These are phyloP conservation scores for Pheosia gnoma DNA, from an alignment of 2,888 invertebrate genomes.

Conservation along the genomic window DNA sequence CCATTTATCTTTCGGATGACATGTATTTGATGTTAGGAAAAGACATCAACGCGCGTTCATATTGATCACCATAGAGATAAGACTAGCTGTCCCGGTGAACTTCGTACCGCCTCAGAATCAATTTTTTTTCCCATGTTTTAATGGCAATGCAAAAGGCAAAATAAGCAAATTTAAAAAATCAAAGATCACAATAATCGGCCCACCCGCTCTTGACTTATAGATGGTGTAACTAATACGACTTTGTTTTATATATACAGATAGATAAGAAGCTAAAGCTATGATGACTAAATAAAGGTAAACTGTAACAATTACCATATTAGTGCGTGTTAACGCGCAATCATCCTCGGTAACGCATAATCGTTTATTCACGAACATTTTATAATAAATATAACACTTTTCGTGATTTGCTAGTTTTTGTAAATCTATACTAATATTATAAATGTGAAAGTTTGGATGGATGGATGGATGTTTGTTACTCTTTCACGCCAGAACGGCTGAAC, in stretches of 20 bases:
- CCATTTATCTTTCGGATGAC: conserved; percentile 5
- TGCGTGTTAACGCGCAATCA: conserved; percentile 6
- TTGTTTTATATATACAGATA: no score
- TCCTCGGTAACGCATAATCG: conserved; percentile 1
- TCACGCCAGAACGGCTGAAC: no score
- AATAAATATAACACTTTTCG: not conserved
- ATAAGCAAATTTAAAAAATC: no score
- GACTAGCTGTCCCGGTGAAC: not conserved
- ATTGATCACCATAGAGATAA: conserved; percentile 9
- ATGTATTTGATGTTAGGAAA: conserved; percentile 42
- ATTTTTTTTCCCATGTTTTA: no score
- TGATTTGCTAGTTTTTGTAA: not conserved
- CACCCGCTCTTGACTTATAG: no score
- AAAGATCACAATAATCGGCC: no score
- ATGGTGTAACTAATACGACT: no score
- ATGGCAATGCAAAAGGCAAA: no score
- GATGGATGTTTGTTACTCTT: no score
- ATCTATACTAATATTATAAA: no score
- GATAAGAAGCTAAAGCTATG: no score
- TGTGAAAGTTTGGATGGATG: no score
- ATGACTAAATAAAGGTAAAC: not conserved
- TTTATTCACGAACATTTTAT: not conserved
- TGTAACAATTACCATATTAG: not conserved
- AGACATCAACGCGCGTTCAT: conserved; percentile 64
- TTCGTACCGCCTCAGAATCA: not conserved